phyloP scores from a whole-genome alignment of 2,797 vertebrate genomes.

The Linurgus olivaceus region DNA sequence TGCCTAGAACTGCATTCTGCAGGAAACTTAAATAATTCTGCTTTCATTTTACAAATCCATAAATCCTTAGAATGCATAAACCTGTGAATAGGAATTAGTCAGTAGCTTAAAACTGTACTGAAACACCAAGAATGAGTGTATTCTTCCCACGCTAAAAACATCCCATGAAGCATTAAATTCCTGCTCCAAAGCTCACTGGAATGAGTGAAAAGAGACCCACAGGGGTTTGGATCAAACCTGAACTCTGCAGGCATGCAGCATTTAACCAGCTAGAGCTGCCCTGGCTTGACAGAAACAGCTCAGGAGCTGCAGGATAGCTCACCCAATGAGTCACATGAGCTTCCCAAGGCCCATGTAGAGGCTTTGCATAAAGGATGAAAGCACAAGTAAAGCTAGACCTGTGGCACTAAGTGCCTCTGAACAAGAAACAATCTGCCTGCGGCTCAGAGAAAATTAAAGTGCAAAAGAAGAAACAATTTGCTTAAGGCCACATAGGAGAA shows the following conservation, averaged over 20 bases:
- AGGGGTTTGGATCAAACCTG: background rate
- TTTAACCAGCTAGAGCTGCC: background rate
- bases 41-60: constrained; percentile 24
- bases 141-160: background rate
- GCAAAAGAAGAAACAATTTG: background rate
- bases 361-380: background rate
- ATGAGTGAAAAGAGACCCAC: background rate
- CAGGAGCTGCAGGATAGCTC: background rate
- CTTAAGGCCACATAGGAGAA: background rate
- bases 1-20: background rate
- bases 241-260: background rate
- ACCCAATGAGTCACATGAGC: background rate
- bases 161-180: background rate
- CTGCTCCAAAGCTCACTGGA: background rate
- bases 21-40: constrained; percentile 21
- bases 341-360: background rate
- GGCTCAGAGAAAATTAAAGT: constrained; percentile 1
- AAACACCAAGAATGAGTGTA: background rate
- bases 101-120: background rate
- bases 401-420: background rate
- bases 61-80: constrained; percentile 34
- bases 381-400: background rate
- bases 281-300: background rate
- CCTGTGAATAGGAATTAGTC: constrained; percentile 42
- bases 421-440: background rate